These are phyloP conservation scores for Sphaerophoria rueppellii DNA, from an alignment of 2,888 invertebrate genomes.

Conservation along the genomic window DNA sequence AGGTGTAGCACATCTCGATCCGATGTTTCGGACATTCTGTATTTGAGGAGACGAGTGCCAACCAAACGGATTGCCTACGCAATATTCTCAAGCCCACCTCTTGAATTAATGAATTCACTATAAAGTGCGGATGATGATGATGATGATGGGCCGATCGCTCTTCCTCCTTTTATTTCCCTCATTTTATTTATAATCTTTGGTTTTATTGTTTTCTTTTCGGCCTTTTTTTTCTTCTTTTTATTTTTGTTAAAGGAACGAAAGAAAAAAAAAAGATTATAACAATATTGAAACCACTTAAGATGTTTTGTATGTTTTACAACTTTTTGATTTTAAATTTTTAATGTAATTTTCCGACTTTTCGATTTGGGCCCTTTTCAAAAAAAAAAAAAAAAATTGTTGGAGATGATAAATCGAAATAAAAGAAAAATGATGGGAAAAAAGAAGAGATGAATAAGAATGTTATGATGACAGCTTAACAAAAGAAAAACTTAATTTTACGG, in stretches of 20 bases:
- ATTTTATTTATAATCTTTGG: constrained; percentile 27
- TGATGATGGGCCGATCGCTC: constrained; percentile 9
- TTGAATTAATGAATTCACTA: constrained; percentile 56
- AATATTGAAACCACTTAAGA: constrained; percentile 46
- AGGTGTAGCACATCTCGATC: constrained; percentile 25
- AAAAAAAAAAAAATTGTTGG: neutral
- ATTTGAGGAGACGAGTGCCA: neutral
- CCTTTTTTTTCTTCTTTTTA: constrained; percentile 1
- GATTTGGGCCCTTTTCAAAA: constrained; percentile 25
- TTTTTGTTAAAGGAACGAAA: neutral
- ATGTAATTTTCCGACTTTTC: constrained; percentile 58
- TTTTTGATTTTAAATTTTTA: constrained; percentile 32
- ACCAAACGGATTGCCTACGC: constrained; percentile 56
- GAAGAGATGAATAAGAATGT: neutral
- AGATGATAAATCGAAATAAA: constrained; percentile 34
- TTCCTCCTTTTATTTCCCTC: neutral
- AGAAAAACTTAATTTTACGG: constrained; percentile 35
- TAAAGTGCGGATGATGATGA: neutral
- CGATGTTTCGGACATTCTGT: neutral
- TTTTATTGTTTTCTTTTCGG: constrained; percentile 13
- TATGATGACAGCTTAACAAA: constrained; percentile 12
- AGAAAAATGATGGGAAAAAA: neutral
- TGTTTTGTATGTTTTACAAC: constrained; percentile 29
- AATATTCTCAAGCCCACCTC: constrained; percentile 59
- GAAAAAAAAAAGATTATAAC: neutral